phyloP scores from a whole-genome alignment of 2,797 vertebrate species.

The Coracias cyanogaster region DNA sequence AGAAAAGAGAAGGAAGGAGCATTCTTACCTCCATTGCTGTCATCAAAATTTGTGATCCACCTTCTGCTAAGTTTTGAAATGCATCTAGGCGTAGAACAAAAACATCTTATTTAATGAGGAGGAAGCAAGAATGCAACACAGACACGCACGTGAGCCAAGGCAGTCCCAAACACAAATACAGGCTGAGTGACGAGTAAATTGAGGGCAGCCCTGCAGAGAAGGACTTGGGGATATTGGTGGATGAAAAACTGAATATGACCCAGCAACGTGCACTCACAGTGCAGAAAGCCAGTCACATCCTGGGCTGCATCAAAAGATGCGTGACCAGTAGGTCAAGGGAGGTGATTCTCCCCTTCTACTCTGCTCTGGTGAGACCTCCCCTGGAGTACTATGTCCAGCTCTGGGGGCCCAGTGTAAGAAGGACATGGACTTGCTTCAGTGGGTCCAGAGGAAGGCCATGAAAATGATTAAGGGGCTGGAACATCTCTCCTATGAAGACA shows the following conservation, averaged over 20 bases:
- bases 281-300: background rate
- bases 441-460: background rate
- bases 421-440: background rate
- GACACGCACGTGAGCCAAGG: background rate
- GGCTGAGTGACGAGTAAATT: background rate
- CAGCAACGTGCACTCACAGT: background rate
- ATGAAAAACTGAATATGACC: background rate
- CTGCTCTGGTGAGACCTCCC: background rate
- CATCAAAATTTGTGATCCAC: constrained; percentile 48
- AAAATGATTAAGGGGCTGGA: background rate
- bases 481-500: background rate
- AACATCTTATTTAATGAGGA: background rate
- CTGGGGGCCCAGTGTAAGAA: background rate
- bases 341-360: background rate
- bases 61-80: constrained; percentile 76
- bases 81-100: constrained; percentile 57
- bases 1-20: background rate
- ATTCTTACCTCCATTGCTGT: constrained; percentile 68
- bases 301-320: background rate
- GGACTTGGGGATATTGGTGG: background rate
- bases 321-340: background rate
- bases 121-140: background rate
- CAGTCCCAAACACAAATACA: background rate
- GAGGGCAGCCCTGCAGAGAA: background rate
- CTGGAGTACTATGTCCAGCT: background rate